Base-by-base conservation (phyloP, 2,888 invertebrate species). In the Xestia sexstrigata region DNA sequence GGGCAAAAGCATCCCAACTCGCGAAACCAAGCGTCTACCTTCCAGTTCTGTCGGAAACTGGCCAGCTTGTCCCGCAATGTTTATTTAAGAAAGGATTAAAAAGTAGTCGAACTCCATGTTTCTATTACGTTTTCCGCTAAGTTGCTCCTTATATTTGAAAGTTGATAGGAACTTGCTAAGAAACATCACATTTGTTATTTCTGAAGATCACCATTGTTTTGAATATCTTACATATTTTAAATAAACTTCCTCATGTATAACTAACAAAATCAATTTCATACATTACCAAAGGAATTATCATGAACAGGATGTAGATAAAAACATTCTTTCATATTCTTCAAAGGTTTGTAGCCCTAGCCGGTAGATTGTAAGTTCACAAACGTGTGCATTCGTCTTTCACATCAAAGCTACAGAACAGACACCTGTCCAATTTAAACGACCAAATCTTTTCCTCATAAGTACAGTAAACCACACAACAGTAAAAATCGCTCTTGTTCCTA, bases 331-430 rank as follows among this genome's bases (percentile, higher is more conserved):
- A 63, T 70, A n/a, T 23, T 77, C n/a, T 70, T 84, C 73, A 83
- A 77, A 74, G 49, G 30, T 58, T 55, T 11, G 8, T n/a, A 52
- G 52, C 30, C 26, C 8, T 23, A 71, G 23, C 6, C 26, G 35
- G 71, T 81, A 39, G 71, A 58, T 70, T 55, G 60, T 70, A 47
- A 23, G 60, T 74, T 70, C 69, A 77, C 26, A 60, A 71, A 60
- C 65, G 20, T 69, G 74, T 86, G 66, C 49, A 75, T 66, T 60
- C 70, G 70, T 65, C 60, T 72, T 47, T 72, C 39, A 79, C 73
- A 80, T 83, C 69, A 78, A 80, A 83, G 87, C 55, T 70, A 42
- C 39, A 9, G 67, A 66, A 83, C 52, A 49, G 66, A 85, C 30
- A 52, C 49, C 62, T 13, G 35, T 60, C 35, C 49, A 70, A 75